Evolutionary conservation across 2,888 invertebrate species (phyloP).

Genomic region (Vesta saturnalis): DNA sequence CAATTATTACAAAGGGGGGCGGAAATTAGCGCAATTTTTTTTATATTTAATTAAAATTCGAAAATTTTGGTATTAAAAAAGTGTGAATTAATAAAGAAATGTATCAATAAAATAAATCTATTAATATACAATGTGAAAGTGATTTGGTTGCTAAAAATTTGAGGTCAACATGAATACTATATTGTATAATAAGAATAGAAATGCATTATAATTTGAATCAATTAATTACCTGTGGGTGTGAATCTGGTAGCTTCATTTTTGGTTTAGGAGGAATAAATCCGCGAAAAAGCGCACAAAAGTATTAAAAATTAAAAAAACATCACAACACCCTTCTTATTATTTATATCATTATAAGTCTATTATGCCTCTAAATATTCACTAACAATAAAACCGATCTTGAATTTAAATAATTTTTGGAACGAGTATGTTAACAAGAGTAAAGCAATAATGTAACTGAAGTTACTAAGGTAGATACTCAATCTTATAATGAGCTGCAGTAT

Average conservation of each 20-base stretch:
- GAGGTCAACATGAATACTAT: background rate
- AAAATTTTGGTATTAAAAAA: background rate
- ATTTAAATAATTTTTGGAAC: background rate
- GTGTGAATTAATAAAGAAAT: background rate
- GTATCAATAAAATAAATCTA: background rate
- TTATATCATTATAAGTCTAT: background rate
- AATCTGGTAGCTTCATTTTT: background rate
- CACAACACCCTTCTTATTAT: background rate
- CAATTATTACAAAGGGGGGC: background rate
- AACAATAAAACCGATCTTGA: background rate
- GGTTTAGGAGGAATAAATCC: background rate
- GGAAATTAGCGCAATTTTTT: too few relatives aligned
- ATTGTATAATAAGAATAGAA: background rate
- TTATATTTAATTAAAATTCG: background rate
- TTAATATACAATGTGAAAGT: slow-evolving; percentile 1
- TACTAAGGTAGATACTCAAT: too few relatives aligned
- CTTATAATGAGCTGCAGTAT: background rate
- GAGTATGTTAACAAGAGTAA: slow-evolving; percentile 9
- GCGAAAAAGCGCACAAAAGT: background rate
- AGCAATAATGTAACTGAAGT: slow-evolving; percentile 4
- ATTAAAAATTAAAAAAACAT: too few relatives aligned
- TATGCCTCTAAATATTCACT: background rate
- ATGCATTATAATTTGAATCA: background rate
- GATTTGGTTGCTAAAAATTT: slow-evolving; percentile 9
- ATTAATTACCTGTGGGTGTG: background rate